phyloP scores from a whole-genome alignment of 2,113 vertebrate genomes.

The Lampris megalopsis region DNA sequence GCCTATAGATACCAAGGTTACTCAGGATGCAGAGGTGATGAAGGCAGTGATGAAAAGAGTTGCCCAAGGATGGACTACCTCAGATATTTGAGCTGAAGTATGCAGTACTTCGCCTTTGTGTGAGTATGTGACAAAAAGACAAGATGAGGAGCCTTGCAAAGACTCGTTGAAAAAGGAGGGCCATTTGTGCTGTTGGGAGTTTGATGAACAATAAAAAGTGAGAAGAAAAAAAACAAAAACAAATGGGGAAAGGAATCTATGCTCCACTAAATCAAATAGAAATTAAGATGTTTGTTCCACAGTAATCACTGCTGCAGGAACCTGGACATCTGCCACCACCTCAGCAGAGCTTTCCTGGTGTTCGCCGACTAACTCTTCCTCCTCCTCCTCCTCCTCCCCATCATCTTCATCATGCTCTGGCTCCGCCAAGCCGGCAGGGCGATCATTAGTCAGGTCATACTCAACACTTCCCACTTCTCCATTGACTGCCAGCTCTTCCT shows the following conservation, averaged over 20 bases:
- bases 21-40: slow-evolving; percentile 3
- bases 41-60: not conserved
- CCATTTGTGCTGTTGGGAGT: slow-evolving; percentile 7
- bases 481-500: slow-evolving; percentile 80
- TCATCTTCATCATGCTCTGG: slow-evolving; percentile 67
- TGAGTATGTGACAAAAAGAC: not conserved
- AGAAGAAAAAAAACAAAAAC: slow-evolving; percentile 25
- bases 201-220: slow-evolving; percentile 8
- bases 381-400: slow-evolving; percentile 61
- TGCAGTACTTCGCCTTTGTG: not conserved
- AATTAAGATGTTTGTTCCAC: slow-evolving; percentile 78
- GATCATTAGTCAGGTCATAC: slow-evolving; percentile 58
- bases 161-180: slow-evolving; percentile 26
- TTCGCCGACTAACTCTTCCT: slow-evolving; percentile 40
- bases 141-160: not conserved
- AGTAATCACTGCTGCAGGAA: slow-evolving; percentile 52
- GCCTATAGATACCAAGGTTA: not conserved
- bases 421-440: slow-evolving; percentile 58
- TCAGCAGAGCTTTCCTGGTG: slow-evolving; percentile 55
- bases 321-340: slow-evolving; percentile 41
- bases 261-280: slow-evolving; percentile 19
- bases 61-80: not conserved
- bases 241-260: slow-evolving; percentile 10
- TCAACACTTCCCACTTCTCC: slow-evolving; percentile 73
- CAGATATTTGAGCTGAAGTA: not conserved